Evolutionary conservation across 2,888 invertebrate species (phyloP).

Genomic region (Cheilosia vernalis): DNA sequence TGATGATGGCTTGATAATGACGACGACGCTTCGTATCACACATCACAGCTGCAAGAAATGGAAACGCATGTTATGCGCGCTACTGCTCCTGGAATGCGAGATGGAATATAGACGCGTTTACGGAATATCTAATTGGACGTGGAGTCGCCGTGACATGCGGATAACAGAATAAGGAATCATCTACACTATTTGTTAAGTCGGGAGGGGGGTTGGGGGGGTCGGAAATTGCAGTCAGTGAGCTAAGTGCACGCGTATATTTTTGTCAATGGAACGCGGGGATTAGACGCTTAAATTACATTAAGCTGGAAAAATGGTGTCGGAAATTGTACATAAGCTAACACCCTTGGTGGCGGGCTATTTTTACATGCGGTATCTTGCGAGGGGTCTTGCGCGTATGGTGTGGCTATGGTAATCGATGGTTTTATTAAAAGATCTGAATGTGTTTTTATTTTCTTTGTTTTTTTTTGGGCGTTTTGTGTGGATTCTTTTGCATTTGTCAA

Average conservation of each 20-base stretch:
- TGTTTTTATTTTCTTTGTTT: too few relatives aligned
- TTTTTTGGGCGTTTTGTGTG: too few relatives aligned
- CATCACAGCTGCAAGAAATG: conserved; percentile 50
- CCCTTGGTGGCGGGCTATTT: conserved; percentile 26
- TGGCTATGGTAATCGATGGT: too few relatives aligned
- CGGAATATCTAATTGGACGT: conserved; percentile 66
- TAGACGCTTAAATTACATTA: conserved; percentile 59
- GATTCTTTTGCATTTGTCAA: too few relatives aligned
- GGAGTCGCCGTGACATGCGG: conserved; percentile 2
- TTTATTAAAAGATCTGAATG: too few relatives aligned
- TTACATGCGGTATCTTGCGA: conserved; percentile 26
- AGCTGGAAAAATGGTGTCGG: conserved; percentile 66
- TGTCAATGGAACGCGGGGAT: conserved; percentile 46
- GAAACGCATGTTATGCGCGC: background rate
- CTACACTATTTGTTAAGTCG: too few relatives aligned
- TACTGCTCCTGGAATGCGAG: conserved; percentile 6
- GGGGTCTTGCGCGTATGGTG: background rate
- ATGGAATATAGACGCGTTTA: conserved; percentile 33
- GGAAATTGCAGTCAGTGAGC: background rate
- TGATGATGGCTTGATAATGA: conserved; percentile 34
- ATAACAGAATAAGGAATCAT: too few relatives aligned
- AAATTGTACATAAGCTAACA: conserved; percentile 32
- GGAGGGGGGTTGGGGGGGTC: too few relatives aligned
- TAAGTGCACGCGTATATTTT: conserved; percentile 40
- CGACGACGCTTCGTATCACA: conserved; percentile 39